These are phyloP conservation scores for Serripes groenlandicus DNA, from an alignment of 2,888 invertebrate species.

Conservation along the genomic window DNA sequence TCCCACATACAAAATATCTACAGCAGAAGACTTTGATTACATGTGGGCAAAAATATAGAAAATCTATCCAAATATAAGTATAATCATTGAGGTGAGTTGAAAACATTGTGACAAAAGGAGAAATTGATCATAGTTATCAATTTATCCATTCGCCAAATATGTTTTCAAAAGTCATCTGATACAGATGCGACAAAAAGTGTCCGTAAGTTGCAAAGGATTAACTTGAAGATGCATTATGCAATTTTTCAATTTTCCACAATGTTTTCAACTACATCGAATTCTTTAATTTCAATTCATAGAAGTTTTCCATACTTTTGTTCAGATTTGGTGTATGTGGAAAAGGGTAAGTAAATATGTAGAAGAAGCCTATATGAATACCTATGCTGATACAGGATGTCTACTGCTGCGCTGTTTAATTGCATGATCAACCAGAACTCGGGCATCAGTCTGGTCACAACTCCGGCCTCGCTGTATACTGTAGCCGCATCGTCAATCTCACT, in stretches of 20 bases:
- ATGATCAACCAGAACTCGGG: conserved; percentile 92
- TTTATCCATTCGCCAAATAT: background rate
- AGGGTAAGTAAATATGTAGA: background rate
- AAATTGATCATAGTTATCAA: background rate
- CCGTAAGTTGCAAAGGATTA: background rate
- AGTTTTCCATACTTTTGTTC: too few species aligned
- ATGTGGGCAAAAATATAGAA: background rate
- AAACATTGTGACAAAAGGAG: background rate
- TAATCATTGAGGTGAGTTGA: background rate
- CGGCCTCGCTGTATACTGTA: conserved; percentile 84
- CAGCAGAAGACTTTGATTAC: background rate
- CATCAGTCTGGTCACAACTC: conserved; percentile 87
- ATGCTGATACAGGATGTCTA: conserved; percentile 91
- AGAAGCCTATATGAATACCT: conserved; percentile 83
- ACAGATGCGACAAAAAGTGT: background rate
- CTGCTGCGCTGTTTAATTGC: conserved; percentile 88
- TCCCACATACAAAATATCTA: background rate
- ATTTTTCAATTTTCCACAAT: conserved; percentile 5
- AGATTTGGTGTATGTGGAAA: background rate
- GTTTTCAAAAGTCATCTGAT: background rate
- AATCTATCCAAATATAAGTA: background rate
- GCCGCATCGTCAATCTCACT: conserved; percentile 89
- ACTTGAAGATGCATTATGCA: background rate
- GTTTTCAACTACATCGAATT: background rate
- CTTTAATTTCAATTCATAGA: background rate